phyloP scores from a whole-genome alignment of 2,888 invertebrate species.

The Matsumyia berberina region DNA sequence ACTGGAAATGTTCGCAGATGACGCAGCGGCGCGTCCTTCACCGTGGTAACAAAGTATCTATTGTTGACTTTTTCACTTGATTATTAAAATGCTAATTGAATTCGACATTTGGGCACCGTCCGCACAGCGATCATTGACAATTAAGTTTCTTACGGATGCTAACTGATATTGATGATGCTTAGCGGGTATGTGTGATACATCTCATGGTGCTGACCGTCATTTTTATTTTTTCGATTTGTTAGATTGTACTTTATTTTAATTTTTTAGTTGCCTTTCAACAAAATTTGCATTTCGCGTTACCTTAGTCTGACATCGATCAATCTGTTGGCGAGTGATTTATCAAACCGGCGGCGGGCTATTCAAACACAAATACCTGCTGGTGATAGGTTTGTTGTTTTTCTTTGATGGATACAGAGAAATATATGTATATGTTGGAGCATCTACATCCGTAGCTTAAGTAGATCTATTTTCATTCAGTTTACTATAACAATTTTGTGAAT shows the following conservation, averaged over 20 bases:
- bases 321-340: conserved; percentile 10
- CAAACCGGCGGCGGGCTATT: too few relatives aligned
- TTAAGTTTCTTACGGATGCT: conserved; percentile 14
- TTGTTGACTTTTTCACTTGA: conserved; percentile 39
- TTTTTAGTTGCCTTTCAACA: conserved; percentile 15
- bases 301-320: conserved; percentile 39
- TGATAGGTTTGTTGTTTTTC: too few relatives aligned
- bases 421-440: too few relatives aligned
- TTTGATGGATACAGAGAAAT: too few relatives aligned
- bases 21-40: conserved; percentile 39
- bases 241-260: conserved; percentile 43
- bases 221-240: conserved; percentile 39
- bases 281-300: conserved; percentile 21
- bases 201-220: neutral
- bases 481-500: too few relatives aligned
- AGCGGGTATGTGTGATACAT: neutral
- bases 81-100: conserved; percentile 61
- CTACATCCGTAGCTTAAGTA: too few relatives aligned
- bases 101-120: conserved; percentile 48
- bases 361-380: neutral
- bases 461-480: too few relatives aligned
- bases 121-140: conserved; percentile 27
- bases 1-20: neutral
- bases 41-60: conserved; percentile 25
- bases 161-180: conserved; percentile 8